phyloP scores from a whole-genome alignment of 2,797 vertebrate species.

The Coilia nasus region DNA sequence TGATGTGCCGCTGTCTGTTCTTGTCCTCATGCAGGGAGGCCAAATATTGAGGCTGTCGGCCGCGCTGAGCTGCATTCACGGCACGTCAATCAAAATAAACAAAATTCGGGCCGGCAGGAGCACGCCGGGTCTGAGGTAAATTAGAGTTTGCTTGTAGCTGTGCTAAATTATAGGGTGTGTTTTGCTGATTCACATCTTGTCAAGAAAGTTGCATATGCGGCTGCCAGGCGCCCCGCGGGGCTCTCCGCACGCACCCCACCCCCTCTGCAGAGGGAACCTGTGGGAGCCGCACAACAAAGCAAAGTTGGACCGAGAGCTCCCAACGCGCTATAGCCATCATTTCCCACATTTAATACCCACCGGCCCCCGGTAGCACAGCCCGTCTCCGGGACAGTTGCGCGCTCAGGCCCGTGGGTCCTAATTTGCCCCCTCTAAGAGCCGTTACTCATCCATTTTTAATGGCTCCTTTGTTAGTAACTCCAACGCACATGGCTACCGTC shows the following conservation, averaged over 20 bases:
- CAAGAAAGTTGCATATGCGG: background rate
- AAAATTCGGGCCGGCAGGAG: conserved; percentile 93
- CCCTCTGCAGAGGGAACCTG: conserved; percentile 32
- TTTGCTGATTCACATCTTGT: background rate
- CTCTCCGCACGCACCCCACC: background rate
- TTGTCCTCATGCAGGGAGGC: conserved; percentile 80
- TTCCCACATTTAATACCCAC: background rate
- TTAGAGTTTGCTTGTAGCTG: background rate
- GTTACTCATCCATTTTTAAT: conserved; percentile 43
- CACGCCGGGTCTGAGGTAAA: conserved; percentile 90
- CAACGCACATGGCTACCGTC: conserved; percentile 56
- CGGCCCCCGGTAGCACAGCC: background rate
- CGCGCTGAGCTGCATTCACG: conserved; percentile 88
- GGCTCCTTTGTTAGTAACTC: conserved; percentile 60
- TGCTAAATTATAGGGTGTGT: background rate
- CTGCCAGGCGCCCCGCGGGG: background rate
- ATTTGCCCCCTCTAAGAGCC: background rate
- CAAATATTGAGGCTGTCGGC: conserved; percentile 90
- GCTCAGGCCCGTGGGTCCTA: background rate
- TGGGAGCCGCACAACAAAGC: conserved; percentile 58
- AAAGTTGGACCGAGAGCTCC: conserved; percentile 40
- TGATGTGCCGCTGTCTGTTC: background rate
- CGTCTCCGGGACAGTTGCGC: background rate
- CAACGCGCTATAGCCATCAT: background rate
- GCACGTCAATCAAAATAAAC: conserved; percentile 79